A percentile compares a stretch with the other conserved stretches of the same genome.
phyloP scores from a whole-genome alignment of 1,140 invertebrate genomes.

The Mactra quadrangularis region DNA sequence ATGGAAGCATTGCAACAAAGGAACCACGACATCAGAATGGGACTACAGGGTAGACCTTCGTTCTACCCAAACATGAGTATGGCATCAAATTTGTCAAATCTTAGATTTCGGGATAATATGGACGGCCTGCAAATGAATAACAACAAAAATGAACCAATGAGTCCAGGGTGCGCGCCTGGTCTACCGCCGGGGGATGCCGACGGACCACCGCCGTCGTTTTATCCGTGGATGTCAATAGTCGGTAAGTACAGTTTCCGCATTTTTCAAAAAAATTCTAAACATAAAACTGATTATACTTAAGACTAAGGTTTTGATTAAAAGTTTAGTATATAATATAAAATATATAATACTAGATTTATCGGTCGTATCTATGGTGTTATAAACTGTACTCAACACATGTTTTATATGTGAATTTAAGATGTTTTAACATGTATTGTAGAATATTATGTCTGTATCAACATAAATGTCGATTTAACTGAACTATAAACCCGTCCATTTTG shows the following conservation, averaged over 20 bases:
- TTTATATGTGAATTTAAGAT: no score
- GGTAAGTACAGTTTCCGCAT: conserved; percentile 68
- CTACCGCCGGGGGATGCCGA: conserved; percentile 64
- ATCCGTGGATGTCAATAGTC: conserved; percentile 82
- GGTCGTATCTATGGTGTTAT: no score
- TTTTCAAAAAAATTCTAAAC: no score
- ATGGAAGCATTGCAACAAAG: conserved; percentile 80
- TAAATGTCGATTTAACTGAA: no score
- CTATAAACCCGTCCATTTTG: no score
- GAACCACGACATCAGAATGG: conserved; percentile 79
- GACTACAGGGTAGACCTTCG: conserved; percentile 74
- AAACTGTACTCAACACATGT: no score
- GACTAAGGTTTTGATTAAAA: no score
- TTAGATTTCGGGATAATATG: conserved; percentile 74
- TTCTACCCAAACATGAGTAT: conserved; percentile 81
- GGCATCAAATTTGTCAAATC: conserved; percentile 67
- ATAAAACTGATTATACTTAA: no score
- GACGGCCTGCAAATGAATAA: conserved; percentile 67
- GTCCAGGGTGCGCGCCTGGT: conserved; percentile 73
- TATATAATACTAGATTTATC: no score
- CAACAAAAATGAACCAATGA: conserved; percentile 74
- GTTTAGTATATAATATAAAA: no score
- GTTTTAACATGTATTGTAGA: no score
- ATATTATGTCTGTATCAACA: no score
- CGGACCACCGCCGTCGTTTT: conserved; percentile 76